Evolutionary conservation across 2,888 invertebrate species (phyloP).

Genomic region (Xestia xanthographa): DNA sequence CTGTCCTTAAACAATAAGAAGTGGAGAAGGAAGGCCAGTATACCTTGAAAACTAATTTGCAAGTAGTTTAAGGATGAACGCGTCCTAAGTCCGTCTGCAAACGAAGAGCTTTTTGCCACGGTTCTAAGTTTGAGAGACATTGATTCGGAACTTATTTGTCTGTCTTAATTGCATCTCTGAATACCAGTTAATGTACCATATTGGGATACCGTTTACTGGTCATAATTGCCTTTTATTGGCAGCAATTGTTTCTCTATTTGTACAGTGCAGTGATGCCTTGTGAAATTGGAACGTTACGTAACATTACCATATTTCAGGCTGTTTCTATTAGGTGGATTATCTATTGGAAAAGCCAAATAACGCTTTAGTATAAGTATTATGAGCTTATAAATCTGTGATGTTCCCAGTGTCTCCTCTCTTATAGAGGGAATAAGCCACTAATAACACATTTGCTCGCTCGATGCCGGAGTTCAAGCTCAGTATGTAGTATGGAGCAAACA

Average conservation of each 20-base stretch:
- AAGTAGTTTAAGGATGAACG: not conserved
- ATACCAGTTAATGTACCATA: not conserved
- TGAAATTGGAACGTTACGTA: not conserved
- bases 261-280: not conserved
- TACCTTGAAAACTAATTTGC: not conserved
- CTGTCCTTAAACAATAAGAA: too few species aligned
- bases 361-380: not conserved
- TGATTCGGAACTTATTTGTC: not conserved
- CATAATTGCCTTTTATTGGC: not conserved
- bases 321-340: fast-evolving
- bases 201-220: not conserved
- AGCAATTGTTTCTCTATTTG: not conserved
- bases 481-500: not conserved
- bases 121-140: not conserved
- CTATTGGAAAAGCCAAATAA: not conserved
- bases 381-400: not conserved
- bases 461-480: not conserved
- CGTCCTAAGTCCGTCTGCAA: not conserved
- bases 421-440: not conserved
- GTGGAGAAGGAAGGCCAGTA: not conserved
- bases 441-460: not conserved
- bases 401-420: not conserved
- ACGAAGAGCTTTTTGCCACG: not conserved
- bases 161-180: not conserved
- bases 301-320: not conserved